Base-by-base conservation (phyloP, 2,888 invertebrate genomes). In the Drosophila prolongata region DNA sequence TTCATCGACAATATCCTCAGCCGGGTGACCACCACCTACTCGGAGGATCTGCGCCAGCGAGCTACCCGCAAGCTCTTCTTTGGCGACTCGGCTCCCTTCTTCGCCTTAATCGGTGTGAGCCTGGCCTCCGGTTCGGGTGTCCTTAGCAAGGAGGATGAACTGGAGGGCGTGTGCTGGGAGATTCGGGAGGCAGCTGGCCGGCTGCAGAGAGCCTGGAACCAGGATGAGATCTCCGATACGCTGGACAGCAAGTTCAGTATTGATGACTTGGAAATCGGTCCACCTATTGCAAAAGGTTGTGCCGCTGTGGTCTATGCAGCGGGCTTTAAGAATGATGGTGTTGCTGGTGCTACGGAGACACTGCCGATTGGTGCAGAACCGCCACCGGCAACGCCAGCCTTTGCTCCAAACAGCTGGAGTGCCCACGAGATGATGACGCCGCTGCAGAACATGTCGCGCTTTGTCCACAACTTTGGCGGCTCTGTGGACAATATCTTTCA, bases 271-370 rank as follows among this genome's bases (percentile, higher is more conserved):
- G 93, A 94, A 64, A 93, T 97, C 76, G 96, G 96, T 0, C 93
- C 94, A 40, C 93, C 95, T 2, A 95, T 97, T 78, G 96, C 95
- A 6, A 96, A 97, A 91, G 97, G 97, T 14, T 95, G 96, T 89
- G 96, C 95, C 76, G 97, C 96, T 30, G 96, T 96, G 34, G 96
- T 97, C 1, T 96, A 97, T 91, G 94, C 95, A 4, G 96, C 96
- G 1, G 93, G 93, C 62, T 92, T 94, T 55, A 94, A 93, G 9
- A 49, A 71, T 27, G 53, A 35, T 5, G 35, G 10, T 5, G 34
- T 57, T 27, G 49, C 19, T 8, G 42, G 13, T 3, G 40, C 34
- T 0, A 3, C 49, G 16, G 40, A 37, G 6, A 9, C 35, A 5
- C 6, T 6, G 2, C 13, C 1, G 3, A 3, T 2, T 0, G 43